Base-by-base conservation (phyloP, 2,113 vertebrate species). In the Mus pahari region DNA sequence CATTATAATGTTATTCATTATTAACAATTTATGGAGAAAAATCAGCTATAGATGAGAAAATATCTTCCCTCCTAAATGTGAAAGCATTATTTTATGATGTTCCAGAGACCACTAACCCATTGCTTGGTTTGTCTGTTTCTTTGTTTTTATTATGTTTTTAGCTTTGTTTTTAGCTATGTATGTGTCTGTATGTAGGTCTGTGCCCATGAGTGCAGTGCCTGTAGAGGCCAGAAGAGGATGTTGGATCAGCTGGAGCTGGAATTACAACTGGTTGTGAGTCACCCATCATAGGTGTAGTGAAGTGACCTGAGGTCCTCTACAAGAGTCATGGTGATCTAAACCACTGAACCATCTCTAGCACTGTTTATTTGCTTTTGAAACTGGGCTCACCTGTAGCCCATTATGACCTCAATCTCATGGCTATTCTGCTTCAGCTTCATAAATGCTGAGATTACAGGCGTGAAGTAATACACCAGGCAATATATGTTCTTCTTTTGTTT, bases 31-130 rank as follows among this genome's bases (percentile, higher is more conserved):
- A n/a, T 16, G 71, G 11, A 71, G 14, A 92, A 96, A 96, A 93
- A 87, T 53, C 11, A 70, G 42, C 70, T 77, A 39, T 45, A 53
- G 26, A 45, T 19, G 24, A n/a, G 70, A 78, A 33, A 81, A 4
- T 42, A 82, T 68, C 66, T 70, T 89, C 53, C 66, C 39, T 96
- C 66, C 70, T 42, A 95, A 95, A 88, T 75, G 24, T n/a, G 7
- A 42, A 86, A 87, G 36, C 20, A n/a, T 45, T 83, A 45, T 64
- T 64, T 70, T 42, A n/a, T 36, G 28, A 77, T 64, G 19, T 66
- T 79, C 17, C 62, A 86, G 62, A 33, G 28, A 68, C 62, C 62
- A 86, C 62, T 48, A 31, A 36, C 5, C 24, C 58, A 17, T 42
- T 83, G 24, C 16, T 31, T 42, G 13, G 58, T 42, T 60, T 58